Percentiles rank a stretch among this genome's conserved stretches.
Conservation (phyloP, 1,140 invertebrate species). For the Psix sp. region DNA sequence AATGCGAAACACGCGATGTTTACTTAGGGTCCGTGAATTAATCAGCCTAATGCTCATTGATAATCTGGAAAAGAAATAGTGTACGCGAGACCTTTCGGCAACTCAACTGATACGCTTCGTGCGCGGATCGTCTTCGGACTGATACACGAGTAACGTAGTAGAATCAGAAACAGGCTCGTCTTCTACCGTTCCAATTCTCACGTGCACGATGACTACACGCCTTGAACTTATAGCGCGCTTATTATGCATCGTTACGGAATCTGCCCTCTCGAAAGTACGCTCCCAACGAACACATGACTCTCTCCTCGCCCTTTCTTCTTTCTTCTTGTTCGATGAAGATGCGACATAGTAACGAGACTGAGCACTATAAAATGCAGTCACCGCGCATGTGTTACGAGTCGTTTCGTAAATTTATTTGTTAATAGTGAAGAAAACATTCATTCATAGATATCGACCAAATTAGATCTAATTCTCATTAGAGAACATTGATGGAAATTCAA, state of each 20-base stretch:
- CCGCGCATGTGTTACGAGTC: not conserved
- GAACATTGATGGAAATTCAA: too few relatives aligned
- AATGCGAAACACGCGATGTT: constrained; percentile 18
- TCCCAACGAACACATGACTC: constrained; percentile 52
- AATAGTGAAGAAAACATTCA: too few relatives aligned
- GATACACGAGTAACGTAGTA: constrained; percentile 51
- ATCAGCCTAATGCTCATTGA: constrained; percentile 28
- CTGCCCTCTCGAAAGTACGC: constrained; percentile 59
- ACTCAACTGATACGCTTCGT: constrained; percentile 38
- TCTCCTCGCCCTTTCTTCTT: constrained; percentile 55
- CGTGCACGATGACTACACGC: constrained; percentile 61
- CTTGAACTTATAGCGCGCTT: constrained; percentile 66
- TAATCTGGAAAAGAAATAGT: constrained; percentile 32
- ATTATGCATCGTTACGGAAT: constrained; percentile 67
- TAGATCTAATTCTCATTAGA: too few relatives aligned
- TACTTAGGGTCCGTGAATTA: constrained; percentile 14
- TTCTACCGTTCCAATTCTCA: constrained; percentile 66
- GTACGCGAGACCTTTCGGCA: constrained; percentile 50
- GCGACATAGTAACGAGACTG: constrained; percentile 36
- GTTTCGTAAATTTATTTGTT: constrained; percentile 3
- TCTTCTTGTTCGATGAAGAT: constrained; percentile 33
- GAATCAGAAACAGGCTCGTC: constrained; percentile 60
- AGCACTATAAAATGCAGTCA: constrained; percentile 33
- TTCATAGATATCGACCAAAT: too few relatives aligned
- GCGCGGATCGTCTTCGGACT: constrained; percentile 51